Evolutionary conservation across 1,140 invertebrate species (phyloP), one percentile per base, ranked within the genome.

Genomic region (Catajapyx aquilonaris): DNA sequence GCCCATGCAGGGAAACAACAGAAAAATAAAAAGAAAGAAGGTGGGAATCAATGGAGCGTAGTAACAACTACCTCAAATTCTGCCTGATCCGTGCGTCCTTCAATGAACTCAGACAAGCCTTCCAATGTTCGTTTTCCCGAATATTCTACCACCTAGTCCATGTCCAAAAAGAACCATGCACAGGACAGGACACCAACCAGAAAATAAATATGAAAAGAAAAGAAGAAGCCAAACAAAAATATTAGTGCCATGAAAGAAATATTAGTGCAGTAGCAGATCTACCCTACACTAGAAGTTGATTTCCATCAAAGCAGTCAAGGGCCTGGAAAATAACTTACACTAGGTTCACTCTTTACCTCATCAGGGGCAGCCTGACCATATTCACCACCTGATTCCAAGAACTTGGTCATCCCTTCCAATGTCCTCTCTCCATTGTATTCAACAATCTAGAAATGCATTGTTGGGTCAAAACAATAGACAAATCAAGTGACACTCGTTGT

Each of bases 361-460:
- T 66, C 59, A 18, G 65, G 65, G 40, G 65, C 61, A 25, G 68
- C 66, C 55, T 71, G 61, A 4, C 69, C 73, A 41, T 68, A 68
- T 33, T 67, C 66, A 39, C 77, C 79, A 49, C 69, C 71, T 28
- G 66, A 69, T 54, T 94, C 85, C 31, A 98, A 57, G 66, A 98
- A 98, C 61, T 94, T 85, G 35, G 70, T 67, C 46, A 98, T 69
- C 40, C 71, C 91, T 51, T 91, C 90, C 44, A 97, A 65, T 45
- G 90, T 97, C 57, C 94, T 73, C 52, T 91, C 87, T 37, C 90
- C 90, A 52, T 79, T 83, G 66, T 87, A 98, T 51, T 95, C 84
- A 45, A 98, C 68, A 46, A 73, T 65, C 73, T 80, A n/a, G n/a
- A n/a, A n/a, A n/a, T n/a, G n/a, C n/a, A n/a, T n/a, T n/a, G n/a